Evolutionary conservation across 2,797 vertebrate species (phyloP), one percentile per base, ranked within the genome.

Genomic region (Emys orbicularis): DNA sequence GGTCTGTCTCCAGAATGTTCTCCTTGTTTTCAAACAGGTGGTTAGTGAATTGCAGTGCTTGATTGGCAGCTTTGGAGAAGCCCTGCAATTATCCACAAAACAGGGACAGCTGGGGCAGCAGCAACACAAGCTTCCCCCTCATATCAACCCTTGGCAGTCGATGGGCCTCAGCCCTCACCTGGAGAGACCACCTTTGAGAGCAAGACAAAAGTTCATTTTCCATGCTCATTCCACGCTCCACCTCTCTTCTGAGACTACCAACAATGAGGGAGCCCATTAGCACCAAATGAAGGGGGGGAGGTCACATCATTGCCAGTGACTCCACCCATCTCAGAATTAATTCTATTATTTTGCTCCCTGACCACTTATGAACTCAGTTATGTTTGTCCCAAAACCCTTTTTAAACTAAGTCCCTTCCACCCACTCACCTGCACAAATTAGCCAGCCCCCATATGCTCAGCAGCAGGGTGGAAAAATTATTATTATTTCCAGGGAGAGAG

Each of bases 221-320:
- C 89, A 96, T 29, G 3, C 50, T n/a, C 44, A 87, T 88, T 81
- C 81, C 89, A 82, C 0, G 0, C 29, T 53, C 19, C 25, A 21
- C 23, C 6, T 76, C 72, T 44, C 27, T 23, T 82, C 89, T 81
- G 79, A 83, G 65, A 37, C 44, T 93, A 96, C 82, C 59, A 93
- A 92, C 59, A 93, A 92, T 84, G 8, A 94, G 93, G 95, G 96
- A 13, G 90, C 25, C 83, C 53, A 87, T 89, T 84, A 93, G 86
- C 44, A 76, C 93, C 91, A 83, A 89, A 61, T 81, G 27, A 68
- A 53, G 95, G 92, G 81, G 81, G 2, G 21, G n/a, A 93, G 94
- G 34, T 23, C 6, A 88, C 94, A 90, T 91, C 94, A 61, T 4
- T 54, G 6, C 68, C 90, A 87, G 79, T 91, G 96, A 47, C 27